Evolutionary conservation across 2,888 invertebrate genomes (phyloP).

Genomic region (Julus scandinavius): DNA sequence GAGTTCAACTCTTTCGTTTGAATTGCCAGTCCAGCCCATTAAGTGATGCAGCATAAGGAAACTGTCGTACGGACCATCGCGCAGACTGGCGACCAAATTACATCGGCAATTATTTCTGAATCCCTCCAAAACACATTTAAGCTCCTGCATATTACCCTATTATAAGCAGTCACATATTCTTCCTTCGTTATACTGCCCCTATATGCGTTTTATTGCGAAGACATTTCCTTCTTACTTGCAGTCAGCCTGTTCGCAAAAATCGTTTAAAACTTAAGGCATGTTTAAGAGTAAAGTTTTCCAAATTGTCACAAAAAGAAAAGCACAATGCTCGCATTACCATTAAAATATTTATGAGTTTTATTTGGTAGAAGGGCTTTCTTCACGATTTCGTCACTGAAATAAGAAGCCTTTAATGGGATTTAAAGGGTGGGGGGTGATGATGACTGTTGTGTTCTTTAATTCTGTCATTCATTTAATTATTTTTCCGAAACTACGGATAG

Average conservation of each 20-base stretch:
- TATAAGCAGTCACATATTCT: constrained; percentile 33
- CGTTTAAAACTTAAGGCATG: constrained; percentile 43
- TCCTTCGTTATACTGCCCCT: background rate
- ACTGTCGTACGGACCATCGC: constrained; percentile 43
- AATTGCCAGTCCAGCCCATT: constrained; percentile 46
- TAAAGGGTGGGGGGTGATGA: background rate
- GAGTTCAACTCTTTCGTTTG: background rate
- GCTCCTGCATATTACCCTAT: background rate
- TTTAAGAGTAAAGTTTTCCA: constrained; percentile 31
- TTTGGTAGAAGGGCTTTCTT: background rate
- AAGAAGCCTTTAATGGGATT: background rate
- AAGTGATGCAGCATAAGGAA: constrained; percentile 10
- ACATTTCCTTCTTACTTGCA: background rate
- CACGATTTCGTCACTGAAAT: background rate
- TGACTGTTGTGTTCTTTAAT: constrained; percentile 28
- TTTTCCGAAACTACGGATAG: background rate
- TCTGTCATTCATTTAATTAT: constrained; percentile 43
- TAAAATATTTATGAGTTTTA: constrained; percentile 45
- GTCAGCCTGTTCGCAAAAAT: background rate
- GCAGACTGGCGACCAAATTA: background rate
- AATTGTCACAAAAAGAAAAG: background rate
- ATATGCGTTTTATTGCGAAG: background rate
- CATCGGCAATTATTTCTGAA: constrained; percentile 20
- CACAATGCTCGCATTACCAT: constrained; percentile 1
- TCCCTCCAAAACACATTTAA: constrained; percentile 41